Evolutionary conservation across 2,888 invertebrate genomes (phyloP).

Genomic region (Epirrhoe alternata): DNA sequence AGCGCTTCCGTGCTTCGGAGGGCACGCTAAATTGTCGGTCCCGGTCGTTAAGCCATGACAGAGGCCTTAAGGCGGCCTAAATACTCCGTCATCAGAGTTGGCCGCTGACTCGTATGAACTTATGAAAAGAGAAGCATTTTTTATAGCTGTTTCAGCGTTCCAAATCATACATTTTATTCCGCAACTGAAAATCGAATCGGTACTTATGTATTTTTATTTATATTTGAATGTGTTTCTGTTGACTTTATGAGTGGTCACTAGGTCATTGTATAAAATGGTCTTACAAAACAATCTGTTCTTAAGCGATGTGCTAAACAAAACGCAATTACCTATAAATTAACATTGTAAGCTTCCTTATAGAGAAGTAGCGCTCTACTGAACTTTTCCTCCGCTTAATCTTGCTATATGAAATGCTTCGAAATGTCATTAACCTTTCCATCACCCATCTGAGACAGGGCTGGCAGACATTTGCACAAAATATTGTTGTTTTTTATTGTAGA

Average conservation of each 20-base stretch:
- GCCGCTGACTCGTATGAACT: too few relatives aligned
- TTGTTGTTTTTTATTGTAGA: neutral
- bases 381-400: conserved; percentile 16
- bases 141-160: too few relatives aligned
- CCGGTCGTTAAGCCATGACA: too few relatives aligned
- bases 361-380: conserved; percentile 10
- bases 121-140: too few relatives aligned
- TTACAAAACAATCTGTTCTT: too few relatives aligned
- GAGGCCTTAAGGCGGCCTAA: too few relatives aligned
- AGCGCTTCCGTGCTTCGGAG: too few relatives aligned
- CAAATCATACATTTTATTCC: neutral
- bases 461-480: neutral
- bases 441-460: conserved; percentile 11
- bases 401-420: conserved; percentile 15
- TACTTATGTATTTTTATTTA: neutral
- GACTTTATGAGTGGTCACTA: neutral
- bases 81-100: too few relatives aligned
- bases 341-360: neutral
- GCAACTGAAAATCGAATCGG: too few relatives aligned
- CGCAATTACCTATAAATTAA: too few relatives aligned
- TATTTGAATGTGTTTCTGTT: neutral
- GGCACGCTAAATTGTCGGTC: too few relatives aligned
- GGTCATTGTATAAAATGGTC: neutral
- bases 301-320: neutral
- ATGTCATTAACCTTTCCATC: conserved; percentile 33